Percentiles rank a stretch among this genome's conserved stretches.
These are phyloP conservation scores for Lacerta bilineata DNA, from an alignment of 2,797 vertebrate species.

Conservation along the genomic window DNA sequence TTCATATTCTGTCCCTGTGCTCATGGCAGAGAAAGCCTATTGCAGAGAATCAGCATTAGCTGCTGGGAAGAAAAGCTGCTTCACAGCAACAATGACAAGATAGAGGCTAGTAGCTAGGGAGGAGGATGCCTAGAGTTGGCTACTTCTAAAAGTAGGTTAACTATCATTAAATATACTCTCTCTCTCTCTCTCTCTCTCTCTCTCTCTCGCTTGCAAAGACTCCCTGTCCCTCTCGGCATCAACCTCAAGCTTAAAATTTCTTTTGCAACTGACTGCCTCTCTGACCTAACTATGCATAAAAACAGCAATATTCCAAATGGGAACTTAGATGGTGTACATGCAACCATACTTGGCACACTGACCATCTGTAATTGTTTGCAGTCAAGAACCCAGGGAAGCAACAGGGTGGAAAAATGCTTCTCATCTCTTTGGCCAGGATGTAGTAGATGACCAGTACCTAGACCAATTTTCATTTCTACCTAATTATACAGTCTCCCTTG, in stretches of 20 bases:
- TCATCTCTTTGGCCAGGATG: not conserved
- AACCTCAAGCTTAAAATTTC: not conserved
- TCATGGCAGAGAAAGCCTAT: conserved; percentile 23
- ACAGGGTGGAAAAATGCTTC: not conserved
- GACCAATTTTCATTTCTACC: not conserved
- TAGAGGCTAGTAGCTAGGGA: conserved; percentile 3
- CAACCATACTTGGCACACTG: not conserved
- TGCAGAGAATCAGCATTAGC: conserved; percentile 20
- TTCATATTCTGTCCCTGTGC: conserved; percentile 15
- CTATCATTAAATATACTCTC: not conserved
- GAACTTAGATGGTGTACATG: too few relatives aligned
- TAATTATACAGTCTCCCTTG: not conserved
- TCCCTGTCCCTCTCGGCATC: too few relatives aligned
- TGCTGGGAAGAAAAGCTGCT: conserved; percentile 25
- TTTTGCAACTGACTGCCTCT: not conserved
- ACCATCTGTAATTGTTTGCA: not conserved
- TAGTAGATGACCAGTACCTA: not conserved
- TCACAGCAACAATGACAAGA: conserved; percentile 19
- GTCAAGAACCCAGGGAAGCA: not conserved
- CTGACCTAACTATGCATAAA: not conserved
- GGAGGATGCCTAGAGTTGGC: not conserved
- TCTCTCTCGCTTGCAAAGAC: not conserved
- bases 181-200: not conserved
- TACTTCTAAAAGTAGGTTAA: conserved; percentile 15
- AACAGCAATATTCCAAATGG: not conserved